A percentile compares a stretch with the other conserved stretches of the same genome.
These are phyloP conservation scores for Albula goreensis DNA, from an alignment of 2,113 vertebrate genomes.

Conservation along the genomic window DNA sequence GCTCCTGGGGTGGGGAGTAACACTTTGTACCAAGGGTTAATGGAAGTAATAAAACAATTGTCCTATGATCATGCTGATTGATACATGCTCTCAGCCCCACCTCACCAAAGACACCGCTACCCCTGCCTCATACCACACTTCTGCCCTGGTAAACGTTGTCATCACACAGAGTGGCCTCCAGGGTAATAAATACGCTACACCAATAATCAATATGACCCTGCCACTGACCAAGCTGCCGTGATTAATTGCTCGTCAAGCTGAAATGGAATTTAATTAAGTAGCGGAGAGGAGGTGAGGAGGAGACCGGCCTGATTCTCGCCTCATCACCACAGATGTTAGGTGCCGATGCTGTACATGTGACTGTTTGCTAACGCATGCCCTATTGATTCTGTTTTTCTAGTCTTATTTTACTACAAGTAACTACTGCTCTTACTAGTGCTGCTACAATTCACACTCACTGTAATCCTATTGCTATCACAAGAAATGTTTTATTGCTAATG, in stretches of 20 bases:
- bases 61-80: background rate
- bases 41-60: background rate
- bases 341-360: background rate
- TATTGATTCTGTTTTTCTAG: background rate
- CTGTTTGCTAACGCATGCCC: background rate
- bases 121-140: conserved; percentile 27
- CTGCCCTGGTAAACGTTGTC: conserved; percentile 47
- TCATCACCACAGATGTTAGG: conserved; percentile 56
- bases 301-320: conserved; percentile 34
- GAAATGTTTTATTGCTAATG: background rate
- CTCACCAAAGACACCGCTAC: conserved; percentile 51
- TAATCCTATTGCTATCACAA: background rate
- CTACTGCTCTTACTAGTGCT: background rate
- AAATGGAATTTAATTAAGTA: conserved; percentile 55
- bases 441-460: no score
- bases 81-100: conserved; percentile 36
- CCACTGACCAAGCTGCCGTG: conserved; percentile 60
- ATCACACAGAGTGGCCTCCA: conserved; percentile 38
- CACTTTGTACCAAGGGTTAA: background rate
- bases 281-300: background rate
- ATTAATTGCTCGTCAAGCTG: conserved; percentile 77
- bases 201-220: conserved; percentile 58
- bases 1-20: background rate
- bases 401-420: no score
- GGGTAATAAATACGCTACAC: conserved; percentile 49